These are phyloP conservation scores for Candoia aspera DNA, from an alignment of 2,113 vertebrate genomes.

Conservation along the genomic window DNA sequence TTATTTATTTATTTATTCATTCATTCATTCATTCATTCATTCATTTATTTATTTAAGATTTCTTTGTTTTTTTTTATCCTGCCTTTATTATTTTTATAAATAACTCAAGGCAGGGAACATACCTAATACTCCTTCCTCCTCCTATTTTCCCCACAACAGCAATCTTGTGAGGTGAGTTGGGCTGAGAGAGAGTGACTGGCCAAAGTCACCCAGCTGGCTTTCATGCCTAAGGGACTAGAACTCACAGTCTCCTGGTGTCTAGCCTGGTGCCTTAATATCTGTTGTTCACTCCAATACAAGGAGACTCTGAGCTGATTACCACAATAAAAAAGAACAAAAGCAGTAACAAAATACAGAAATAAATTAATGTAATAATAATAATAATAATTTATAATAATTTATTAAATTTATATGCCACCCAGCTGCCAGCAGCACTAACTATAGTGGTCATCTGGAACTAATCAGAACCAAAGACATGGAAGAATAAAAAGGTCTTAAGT, in stretches of 20 bases:
- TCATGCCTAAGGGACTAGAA: too few species aligned
- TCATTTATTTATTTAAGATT: too few species aligned
- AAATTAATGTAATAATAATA: background rate
- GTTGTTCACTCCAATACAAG: background rate
- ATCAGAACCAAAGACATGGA: background rate
- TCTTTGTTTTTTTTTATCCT: too few species aligned
- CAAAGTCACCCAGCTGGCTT: too few species aligned
- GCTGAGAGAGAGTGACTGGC: too few species aligned
- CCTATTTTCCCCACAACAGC: too few species aligned
- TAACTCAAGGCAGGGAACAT: too few species aligned
- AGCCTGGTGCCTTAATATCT: background rate
- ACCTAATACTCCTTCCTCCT: too few species aligned
- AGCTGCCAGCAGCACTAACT: background rate
- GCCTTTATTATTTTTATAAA: too few species aligned
- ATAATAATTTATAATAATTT: background rate
- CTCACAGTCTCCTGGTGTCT: too few species aligned
- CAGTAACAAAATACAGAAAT: background rate
- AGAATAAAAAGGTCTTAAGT: background rate
- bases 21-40: too few species aligned
- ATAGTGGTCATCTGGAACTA: background rate
- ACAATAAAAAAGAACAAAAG: background rate
- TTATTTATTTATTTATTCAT: background rate
- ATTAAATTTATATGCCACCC: background rate
- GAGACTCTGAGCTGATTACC: background rate
- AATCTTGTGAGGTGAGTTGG: too few species aligned